Evolutionary conservation across 2,113 vertebrate species (phyloP).

Genomic region (Cercopithecus mona): DNA sequence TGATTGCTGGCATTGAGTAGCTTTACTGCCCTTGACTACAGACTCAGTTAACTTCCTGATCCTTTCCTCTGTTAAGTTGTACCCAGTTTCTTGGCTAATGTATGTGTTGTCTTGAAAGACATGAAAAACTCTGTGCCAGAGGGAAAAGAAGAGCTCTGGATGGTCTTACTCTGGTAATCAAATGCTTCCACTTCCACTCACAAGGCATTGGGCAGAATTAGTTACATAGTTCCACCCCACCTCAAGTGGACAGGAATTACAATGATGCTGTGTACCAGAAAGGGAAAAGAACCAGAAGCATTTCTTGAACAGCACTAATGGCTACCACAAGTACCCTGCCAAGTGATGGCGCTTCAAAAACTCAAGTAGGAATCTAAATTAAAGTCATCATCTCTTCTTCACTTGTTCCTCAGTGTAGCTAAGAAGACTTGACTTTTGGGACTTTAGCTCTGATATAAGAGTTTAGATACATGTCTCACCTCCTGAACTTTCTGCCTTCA

Average conservation of each 20-base stretch:
- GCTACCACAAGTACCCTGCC: neutral
- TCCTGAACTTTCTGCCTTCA: neutral
- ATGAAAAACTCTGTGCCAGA: neutral
- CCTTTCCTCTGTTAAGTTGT: neutral
- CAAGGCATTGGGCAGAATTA: neutral
- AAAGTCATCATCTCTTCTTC: neutral
- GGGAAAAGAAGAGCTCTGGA: neutral
- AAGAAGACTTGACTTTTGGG: neutral
- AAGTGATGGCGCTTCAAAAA: neutral
- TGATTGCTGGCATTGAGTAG: neutral
- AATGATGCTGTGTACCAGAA: neutral
- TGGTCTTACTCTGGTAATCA: neutral
- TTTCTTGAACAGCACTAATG: neutral
- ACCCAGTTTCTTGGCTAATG: neutral
- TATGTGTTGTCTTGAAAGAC: neutral
- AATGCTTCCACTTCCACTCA: neutral
- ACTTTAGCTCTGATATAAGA: neutral
- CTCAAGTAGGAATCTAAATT: neutral
- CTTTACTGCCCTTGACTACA: neutral
- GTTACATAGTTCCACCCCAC: neutral
- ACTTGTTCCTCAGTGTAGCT: neutral
- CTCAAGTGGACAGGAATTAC: neutral
- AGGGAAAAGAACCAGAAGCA: neutral
- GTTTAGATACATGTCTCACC: neutral
- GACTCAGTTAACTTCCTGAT: neutral